phyloP scores from a whole-genome alignment of 2,113 vertebrate species.

The Puntigrus tetrazona region DNA sequence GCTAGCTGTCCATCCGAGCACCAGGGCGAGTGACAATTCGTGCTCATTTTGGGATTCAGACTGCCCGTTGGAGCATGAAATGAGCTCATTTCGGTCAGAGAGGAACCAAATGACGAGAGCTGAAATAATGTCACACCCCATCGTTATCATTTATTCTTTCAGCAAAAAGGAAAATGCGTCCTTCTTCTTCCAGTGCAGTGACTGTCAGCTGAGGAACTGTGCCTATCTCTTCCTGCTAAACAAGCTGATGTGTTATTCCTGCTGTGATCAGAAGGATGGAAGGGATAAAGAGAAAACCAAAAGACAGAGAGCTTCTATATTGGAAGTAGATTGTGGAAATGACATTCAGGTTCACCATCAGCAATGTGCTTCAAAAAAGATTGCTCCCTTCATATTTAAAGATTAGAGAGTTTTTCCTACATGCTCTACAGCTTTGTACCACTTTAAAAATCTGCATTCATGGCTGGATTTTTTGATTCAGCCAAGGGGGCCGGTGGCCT shows the following conservation, averaged over 20 bases:
- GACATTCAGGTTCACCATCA: not conserved
- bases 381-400: not conserved
- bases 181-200: not conserved
- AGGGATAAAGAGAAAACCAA: not conserved
- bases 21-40: constrained; percentile 64
- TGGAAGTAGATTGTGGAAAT: not conserved
- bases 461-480: not conserved
- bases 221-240: constrained; percentile 36
- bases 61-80: constrained; percentile 71
- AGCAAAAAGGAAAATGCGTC: constrained; percentile 43
- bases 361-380: not conserved
- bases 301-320: not conserved
- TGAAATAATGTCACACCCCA: constrained; percentile 64
- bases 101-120: constrained; percentile 67
- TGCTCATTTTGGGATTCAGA: constrained; percentile 65
- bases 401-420: not conserved
- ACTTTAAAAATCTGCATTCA: not conserved
- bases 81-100: constrained; percentile 69
- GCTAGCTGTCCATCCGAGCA: constrained; percentile 52
- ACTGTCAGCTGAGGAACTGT: constrained; percentile 24
- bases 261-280: constrained; percentile 27
- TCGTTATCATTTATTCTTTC: constrained; percentile 65
- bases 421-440: not conserved
- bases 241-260: constrained; percentile 29
- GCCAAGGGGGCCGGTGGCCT: not conserved